Conservation (phyloP, 2,888 invertebrate species). For the Drosophila formosana region DNA sequence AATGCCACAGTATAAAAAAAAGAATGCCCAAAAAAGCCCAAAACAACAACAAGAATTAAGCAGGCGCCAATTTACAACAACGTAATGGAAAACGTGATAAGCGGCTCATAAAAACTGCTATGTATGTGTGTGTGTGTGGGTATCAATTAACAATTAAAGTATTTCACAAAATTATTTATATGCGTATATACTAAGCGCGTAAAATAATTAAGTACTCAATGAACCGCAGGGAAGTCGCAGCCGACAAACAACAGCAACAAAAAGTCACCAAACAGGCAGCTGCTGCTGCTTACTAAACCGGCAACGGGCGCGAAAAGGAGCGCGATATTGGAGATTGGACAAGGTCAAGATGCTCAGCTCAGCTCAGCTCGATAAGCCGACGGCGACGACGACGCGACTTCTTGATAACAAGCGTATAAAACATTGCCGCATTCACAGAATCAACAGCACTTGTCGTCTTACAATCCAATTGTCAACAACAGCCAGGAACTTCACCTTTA, state of each 20-base stretch:
- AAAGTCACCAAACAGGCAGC: constrained; percentile 74
- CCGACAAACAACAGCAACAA: constrained; percentile 17
- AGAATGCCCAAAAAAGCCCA: constrained; percentile 34
- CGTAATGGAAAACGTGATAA: constrained; percentile 14
- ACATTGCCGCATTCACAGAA: constrained; percentile 39
- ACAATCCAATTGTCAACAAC: constrained; percentile 47
- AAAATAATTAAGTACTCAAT: constrained; percentile 78
- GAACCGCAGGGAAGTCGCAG: constrained; percentile 72
- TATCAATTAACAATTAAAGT: constrained; percentile 14
- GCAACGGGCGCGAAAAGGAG: constrained; percentile 60
- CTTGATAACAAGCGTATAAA: constrained; percentile 78
- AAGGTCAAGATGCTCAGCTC: constrained; percentile 62
- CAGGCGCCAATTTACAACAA: constrained; percentile 13
- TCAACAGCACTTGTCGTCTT: constrained; percentile 59
- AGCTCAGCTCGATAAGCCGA: constrained; percentile 64
- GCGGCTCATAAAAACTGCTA: constrained; percentile 6
- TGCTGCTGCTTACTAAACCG: constrained; percentile 43
- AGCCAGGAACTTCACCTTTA: not conserved
- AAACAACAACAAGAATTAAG: constrained; percentile 28
- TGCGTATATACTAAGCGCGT: constrained; percentile 40
- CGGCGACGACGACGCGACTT: constrained; percentile 20
- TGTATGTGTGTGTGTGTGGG: not conserved
- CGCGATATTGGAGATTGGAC: constrained; percentile 43
- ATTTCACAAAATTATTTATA: constrained; percentile 27
- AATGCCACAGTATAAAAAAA: constrained; percentile 39